Evolutionary conservation across 2,113 vertebrate species (phyloP).

Genomic region (Seriola rivoliana): DNA sequence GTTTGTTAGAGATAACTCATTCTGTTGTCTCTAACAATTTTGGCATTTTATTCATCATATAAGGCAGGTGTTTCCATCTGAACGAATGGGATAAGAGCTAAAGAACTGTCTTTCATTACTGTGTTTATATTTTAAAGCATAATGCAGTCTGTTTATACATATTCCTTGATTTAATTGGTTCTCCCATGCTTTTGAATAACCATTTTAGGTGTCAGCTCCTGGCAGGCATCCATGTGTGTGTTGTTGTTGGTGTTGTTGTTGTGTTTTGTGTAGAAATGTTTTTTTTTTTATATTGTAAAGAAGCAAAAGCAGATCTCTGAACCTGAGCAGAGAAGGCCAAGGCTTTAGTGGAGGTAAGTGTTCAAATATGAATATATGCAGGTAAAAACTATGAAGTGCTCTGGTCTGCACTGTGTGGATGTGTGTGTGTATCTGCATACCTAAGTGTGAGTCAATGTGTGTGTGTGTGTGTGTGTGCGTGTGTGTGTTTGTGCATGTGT

Average conservation of each 20-base stretch:
- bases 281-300: background rate
- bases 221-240: too few relatives aligned
- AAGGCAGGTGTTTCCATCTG: background rate
- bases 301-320: conserved; percentile 23
- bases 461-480: background rate
- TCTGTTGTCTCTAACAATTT: background rate
- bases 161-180: background rate
- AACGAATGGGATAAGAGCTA: background rate
- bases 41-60: background rate
- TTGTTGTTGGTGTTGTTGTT: too few relatives aligned
- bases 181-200: too few relatives aligned
- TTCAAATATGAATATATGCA: conserved; percentile 12
- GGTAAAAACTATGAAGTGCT: conserved; percentile 4
- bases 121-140: background rate
- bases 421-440: background rate
- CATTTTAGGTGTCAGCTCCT: too few relatives aligned
- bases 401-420: background rate
- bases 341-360: background rate
- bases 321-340: background rate
- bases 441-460: background rate
- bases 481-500: background rate
- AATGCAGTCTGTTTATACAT: background rate
- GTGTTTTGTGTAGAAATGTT: background rate
- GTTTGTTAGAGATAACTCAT: background rate
- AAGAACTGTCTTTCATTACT: background rate